These are phyloP conservation scores for Pelodiscus sinensis DNA, from an alignment of 2,113 vertebrate species.

Conservation along the genomic window DNA sequence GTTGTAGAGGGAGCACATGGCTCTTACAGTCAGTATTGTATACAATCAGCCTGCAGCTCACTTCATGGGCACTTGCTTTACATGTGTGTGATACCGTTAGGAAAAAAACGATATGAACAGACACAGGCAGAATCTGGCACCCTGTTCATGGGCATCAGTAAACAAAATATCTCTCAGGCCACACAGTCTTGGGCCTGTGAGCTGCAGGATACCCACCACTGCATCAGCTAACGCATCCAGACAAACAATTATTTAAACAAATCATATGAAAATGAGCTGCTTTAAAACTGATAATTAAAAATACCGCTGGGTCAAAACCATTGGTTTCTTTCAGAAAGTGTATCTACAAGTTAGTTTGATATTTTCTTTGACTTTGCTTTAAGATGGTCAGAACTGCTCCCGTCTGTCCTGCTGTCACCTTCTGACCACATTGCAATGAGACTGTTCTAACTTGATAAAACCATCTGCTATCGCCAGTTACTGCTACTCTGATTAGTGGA, in stretches of 20 bases:
- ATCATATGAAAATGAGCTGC: neutral
- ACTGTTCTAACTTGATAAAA: neutral
- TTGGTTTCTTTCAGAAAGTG: neutral
- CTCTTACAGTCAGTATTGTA: no score
- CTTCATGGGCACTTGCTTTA: no score
- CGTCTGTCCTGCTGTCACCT: neutral
- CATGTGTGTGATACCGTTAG: no score
- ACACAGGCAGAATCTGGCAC: no score
- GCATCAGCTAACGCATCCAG: neutral
- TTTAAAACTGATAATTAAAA: neutral
- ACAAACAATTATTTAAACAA: conserved; percentile 14
- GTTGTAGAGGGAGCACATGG: no score
- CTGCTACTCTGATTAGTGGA: neutral
- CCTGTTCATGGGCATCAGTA: no score
- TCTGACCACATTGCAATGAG: neutral
- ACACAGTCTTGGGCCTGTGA: no score
- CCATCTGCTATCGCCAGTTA: neutral
- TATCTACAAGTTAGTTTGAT: neutral
- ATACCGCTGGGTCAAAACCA: neutral
- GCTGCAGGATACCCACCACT: no score
- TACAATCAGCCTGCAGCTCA: no score
- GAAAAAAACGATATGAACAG: no score
- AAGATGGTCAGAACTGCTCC: neutral
- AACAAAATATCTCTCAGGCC: no score
- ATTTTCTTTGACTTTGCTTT: neutral